Percentiles rank a stretch among this genome's conserved stretches.
These are phyloP conservation scores for Patagioenas fasciata DNA, from an alignment of 2,113 vertebrate genomes.

Conservation along the genomic window DNA sequence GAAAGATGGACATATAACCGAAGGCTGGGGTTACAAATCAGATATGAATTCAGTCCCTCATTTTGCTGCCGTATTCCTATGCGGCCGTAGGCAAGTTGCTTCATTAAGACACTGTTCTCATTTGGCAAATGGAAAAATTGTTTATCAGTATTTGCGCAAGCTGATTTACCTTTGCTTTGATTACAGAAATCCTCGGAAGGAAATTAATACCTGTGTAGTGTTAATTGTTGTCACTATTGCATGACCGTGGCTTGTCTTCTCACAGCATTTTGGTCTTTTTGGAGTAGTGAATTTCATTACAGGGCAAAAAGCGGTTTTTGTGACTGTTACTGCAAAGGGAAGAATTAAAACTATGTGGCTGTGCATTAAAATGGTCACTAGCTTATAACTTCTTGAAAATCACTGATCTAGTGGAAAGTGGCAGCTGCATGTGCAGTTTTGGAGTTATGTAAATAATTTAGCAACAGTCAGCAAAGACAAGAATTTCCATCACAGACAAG, in stretches of 20 bases:
- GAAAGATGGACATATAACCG: background rate
- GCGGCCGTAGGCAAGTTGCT: background rate
- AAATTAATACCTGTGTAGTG: background rate
- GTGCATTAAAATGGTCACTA: background rate
- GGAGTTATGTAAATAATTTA: background rate
- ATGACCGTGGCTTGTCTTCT: rapidly evolving
- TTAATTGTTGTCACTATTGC: background rate
- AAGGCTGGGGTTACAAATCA: background rate
- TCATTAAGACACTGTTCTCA: background rate
- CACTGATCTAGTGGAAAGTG: constrained; percentile 39
- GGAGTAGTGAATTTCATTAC: background rate
- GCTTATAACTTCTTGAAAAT: constrained; percentile 5
- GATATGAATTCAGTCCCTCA: background rate
- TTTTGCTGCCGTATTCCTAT: background rate
- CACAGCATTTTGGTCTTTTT: background rate
- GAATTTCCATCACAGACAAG: constrained; percentile 18
- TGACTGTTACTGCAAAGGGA: background rate
- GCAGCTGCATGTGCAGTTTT: background rate
- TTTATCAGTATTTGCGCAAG: background rate
- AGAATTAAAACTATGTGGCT: background rate
- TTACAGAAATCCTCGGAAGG: background rate
- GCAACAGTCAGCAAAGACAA: background rate
- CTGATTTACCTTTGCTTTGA: background rate
- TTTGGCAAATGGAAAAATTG: background rate
- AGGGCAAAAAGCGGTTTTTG: background rate